Evolutionary conservation across 2,113 vertebrate genomes (phyloP).

Genomic region (Rhinolophus sinicus): DNA sequence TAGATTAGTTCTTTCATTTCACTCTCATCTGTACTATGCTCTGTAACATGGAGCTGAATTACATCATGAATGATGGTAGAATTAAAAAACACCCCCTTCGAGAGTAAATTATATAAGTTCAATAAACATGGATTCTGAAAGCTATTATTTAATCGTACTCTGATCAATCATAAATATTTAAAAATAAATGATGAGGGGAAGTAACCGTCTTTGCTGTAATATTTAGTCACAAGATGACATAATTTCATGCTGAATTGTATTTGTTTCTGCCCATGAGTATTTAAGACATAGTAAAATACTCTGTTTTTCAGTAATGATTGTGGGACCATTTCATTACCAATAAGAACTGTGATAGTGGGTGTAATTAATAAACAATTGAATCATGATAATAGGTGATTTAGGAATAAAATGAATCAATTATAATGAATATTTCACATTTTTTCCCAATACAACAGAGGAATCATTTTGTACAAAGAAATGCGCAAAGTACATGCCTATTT

Average conservation of each 20-base stretch:
- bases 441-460: background rate
- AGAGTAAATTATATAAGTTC: background rate
- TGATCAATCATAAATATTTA: constrained; percentile 18
- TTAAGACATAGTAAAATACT: background rate
- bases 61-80: background rate
- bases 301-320: background rate
- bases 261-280: background rate
- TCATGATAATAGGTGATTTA: constrained; percentile 9
- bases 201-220: background rate
- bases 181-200: constrained; percentile 11
- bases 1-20: background rate
- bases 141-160: constrained; percentile 6
- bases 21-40: background rate
- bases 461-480: background rate
- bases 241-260: background rate
- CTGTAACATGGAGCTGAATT: background rate
- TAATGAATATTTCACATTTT: background rate
- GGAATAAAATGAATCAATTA: constrained; percentile 11
- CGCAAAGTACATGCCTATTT: background rate
- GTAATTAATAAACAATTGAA: constrained; percentile 33
- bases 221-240: background rate
- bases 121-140: constrained; percentile 11
- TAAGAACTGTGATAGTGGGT: background rate
- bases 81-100: background rate
- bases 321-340: background rate